Percentiles rank a stretch among this genome's conserved stretches.
Evolutionary conservation across 2,888 invertebrate genomes (phyloP).

Genomic region (Serripes groenlandicus): DNA sequence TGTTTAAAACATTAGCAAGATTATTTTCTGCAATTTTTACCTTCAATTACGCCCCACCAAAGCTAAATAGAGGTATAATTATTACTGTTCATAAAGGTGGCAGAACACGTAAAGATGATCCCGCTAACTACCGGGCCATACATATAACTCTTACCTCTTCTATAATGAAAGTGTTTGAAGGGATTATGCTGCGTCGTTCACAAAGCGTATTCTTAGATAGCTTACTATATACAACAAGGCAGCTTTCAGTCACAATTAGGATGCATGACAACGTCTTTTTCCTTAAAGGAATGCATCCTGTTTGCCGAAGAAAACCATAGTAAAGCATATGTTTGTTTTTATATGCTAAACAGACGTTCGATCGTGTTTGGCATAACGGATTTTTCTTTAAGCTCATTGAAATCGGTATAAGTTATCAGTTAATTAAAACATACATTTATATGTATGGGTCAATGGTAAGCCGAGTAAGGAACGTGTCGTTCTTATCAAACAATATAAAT

Average conservation of each 20-base stretch:
- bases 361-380: neutral
- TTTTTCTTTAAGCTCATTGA: neutral
- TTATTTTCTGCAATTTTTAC: neutral
- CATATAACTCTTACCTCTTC: neutral
- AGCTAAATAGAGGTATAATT: neutral
- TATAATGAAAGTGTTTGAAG: neutral
- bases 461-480: neutral
- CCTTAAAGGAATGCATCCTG: neutral
- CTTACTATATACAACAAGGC: no score
- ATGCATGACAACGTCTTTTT: neutral
- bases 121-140: neutral
- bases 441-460: neutral
- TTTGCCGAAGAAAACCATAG: no score
- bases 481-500: neutral
- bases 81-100: neutral
- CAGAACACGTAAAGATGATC: neutral
- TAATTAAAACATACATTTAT: neutral
- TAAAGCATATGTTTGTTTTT: neutral
- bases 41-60: neutral
- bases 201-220: no score
- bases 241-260: neutral
- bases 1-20: neutral
- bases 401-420: neutral
- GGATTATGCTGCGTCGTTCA: neutral
- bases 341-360: neutral